Conservation (phyloP, 1,140 invertebrate species). For the Drosophila littoralis region DNA sequence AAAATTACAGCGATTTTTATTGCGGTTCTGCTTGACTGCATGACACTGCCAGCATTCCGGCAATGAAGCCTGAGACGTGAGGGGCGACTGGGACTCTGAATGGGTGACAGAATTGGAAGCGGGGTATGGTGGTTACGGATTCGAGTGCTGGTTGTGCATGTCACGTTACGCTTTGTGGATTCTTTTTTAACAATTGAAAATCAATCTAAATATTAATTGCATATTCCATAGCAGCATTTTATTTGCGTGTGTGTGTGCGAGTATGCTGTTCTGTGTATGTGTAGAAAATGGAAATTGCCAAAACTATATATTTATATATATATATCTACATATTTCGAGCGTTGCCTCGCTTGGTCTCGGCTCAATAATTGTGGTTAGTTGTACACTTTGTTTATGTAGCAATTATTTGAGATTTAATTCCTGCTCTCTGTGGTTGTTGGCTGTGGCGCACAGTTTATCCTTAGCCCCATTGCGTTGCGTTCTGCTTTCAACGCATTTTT, state of each 20-base stretch:
- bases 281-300: slow-evolving; percentile 28
- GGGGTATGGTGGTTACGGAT: too few relatives aligned
- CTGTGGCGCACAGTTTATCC: slow-evolving; percentile 37
- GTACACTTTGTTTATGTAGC: slow-evolving; percentile 44
- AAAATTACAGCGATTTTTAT: slow-evolving; percentile 80
- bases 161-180: slow-evolving; percentile 57
- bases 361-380: slow-evolving; percentile 37
- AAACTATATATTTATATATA: slow-evolving; percentile 8
- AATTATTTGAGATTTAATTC: slow-evolving; percentile 45
- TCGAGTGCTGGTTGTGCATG: slow-evolving; percentile 12
- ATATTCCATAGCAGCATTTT: slow-evolving; percentile 54
- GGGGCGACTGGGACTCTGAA: background rate
- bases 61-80: slow-evolving; percentile 5
- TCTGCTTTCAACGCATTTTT: slow-evolving; percentile 47
- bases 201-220: slow-evolving; percentile 83
- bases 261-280: too few relatives aligned
- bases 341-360: slow-evolving; percentile 4
- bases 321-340: background rate
- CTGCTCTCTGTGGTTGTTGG: slow-evolving; percentile 17
- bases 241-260: background rate
- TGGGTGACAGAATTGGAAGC: background rate
- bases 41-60: slow-evolving; percentile 44
- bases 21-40: slow-evolving; percentile 69
- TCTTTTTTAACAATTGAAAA: slow-evolving; percentile 74
- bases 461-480: background rate